These are phyloP conservation scores for Aplysia californica DNA, from an alignment of 1,140 invertebrate genomes.

Conservation along the genomic window DNA sequence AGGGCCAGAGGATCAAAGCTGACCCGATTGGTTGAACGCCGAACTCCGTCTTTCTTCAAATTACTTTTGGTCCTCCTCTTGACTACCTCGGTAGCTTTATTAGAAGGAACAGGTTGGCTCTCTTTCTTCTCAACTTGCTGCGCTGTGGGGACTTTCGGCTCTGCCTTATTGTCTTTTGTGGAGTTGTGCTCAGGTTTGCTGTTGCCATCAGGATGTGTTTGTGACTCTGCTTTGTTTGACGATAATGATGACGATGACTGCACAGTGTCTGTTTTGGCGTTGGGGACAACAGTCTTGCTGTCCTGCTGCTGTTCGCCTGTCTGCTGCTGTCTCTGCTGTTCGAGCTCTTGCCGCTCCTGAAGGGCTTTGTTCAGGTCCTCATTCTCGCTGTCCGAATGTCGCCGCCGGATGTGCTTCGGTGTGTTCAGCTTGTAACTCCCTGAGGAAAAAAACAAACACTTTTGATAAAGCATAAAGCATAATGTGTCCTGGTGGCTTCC, in stretches of 20 bases:
- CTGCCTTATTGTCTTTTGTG: neutral
- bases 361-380: constrained; percentile 55
- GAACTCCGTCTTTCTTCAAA: constrained; percentile 44
- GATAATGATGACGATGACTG: neutral
- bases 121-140: neutral
- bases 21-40: constrained; percentile 72
- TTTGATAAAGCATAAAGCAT: no score
- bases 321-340: constrained; percentile 38
- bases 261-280: neutral
- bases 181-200: no score
- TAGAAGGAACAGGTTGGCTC: neutral
- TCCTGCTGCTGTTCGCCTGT: neutral
- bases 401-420: constrained; percentile 53
- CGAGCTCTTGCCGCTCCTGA: constrained; percentile 39
- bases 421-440: constrained; percentile 59
- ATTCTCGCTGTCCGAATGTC: constrained; percentile 62
- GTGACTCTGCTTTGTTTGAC: neutral
- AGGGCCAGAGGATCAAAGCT: constrained; percentile 98
- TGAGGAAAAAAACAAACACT: constrained; percentile 24
- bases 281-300: neutral
- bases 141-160: neutral
- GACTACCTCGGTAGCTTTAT: neutral
- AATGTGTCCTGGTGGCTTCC: no score
- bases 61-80: constrained; percentile 52
- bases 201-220: neutral